phyloP scores from a whole-genome alignment of 2,113 vertebrate species.

The Salvelinus namaycush region DNA sequence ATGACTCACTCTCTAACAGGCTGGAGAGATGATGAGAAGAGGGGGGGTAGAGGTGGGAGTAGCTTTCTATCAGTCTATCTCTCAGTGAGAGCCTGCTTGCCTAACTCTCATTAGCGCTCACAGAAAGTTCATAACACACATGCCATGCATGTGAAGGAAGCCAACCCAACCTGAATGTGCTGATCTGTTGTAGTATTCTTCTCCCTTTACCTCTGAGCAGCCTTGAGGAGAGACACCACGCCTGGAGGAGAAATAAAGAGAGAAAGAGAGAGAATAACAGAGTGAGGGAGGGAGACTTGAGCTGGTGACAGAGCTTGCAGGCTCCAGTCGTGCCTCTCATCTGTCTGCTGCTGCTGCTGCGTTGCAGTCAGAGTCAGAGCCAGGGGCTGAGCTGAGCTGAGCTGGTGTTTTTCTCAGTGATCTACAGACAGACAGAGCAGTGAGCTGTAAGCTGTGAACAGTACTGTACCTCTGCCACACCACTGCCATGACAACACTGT shows the following conservation, averaged over 20 bases:
- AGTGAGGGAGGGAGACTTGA: conserved; percentile 27
- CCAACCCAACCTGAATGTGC: conserved; percentile 38
- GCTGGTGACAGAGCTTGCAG: conserved; percentile 55
- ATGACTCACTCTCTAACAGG: conserved; percentile 83
- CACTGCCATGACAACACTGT: conserved; percentile 33
- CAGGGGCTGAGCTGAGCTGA: conserved; percentile 51
- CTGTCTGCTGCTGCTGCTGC: conserved; percentile 27
- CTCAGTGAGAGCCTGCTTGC: conserved; percentile 54
- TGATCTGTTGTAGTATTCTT: conserved; percentile 12
- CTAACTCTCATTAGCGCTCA: conserved; percentile 41
- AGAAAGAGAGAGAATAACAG: conserved; percentile 17
- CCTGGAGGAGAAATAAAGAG: background rate
- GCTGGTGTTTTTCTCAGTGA: conserved; percentile 55
- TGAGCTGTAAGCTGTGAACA: conserved; percentile 1
- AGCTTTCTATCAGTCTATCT: conserved; percentile 54
- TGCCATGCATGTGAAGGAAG: conserved; percentile 27
- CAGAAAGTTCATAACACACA: conserved; percentile 9
- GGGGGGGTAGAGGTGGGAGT: conserved; percentile 72
- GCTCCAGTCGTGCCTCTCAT: conserved; percentile 48
- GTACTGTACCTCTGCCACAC: background rate
- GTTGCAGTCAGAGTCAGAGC: conserved; percentile 46
- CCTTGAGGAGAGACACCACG: conserved; percentile 38
- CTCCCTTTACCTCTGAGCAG: conserved; percentile 46
- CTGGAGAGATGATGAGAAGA: conserved; percentile 64
- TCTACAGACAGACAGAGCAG: background rate